phyloP scores from a whole-genome alignment of 2,113 vertebrate species.

The Gymnocephalus cernua region DNA sequence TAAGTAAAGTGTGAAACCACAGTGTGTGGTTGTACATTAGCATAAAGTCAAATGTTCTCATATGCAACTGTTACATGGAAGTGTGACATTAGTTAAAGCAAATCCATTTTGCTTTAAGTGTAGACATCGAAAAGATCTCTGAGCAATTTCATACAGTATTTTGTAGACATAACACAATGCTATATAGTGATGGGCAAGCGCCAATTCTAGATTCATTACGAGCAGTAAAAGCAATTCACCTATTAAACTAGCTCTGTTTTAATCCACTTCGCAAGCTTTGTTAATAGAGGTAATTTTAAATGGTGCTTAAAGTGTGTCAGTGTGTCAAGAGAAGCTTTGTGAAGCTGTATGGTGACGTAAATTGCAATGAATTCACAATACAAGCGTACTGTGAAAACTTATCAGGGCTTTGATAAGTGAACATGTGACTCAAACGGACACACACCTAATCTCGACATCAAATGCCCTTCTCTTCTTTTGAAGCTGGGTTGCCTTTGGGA shows the following conservation, averaged over 20 bases:
- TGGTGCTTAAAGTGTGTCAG: not conserved
- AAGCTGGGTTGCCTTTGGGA: constrained; percentile 6
- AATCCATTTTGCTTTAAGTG: constrained; percentile 10
- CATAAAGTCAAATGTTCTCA: constrained; percentile 10
- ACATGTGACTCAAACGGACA: constrained; percentile 19
- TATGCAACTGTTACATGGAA: not conserved
- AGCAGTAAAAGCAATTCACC: not conserved
- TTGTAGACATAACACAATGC: not conserved
- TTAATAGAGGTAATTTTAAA: not conserved
- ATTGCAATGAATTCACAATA: not conserved
- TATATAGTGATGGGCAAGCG: not conserved
- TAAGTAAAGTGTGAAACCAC: constrained; percentile 53
- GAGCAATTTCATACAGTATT: not conserved
- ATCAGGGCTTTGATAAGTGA: constrained; percentile 14
- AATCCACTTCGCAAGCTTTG: not conserved
- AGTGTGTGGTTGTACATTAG: constrained; percentile 32
- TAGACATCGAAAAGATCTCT: not conserved
- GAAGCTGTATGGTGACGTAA: not conserved
- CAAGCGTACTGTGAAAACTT: constrained; percentile 5
- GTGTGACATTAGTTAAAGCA: not conserved
- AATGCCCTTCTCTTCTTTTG: constrained; percentile 14
- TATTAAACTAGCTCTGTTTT: not conserved
- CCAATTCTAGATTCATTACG: not conserved
- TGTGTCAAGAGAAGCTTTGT: not conserved
- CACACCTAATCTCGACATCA: constrained; percentile 1